Evolutionary conservation across 2,888 invertebrate genomes (phyloP), one percentile per base, ranked within the genome.

Genomic region (Synergus itoensis): DNA sequence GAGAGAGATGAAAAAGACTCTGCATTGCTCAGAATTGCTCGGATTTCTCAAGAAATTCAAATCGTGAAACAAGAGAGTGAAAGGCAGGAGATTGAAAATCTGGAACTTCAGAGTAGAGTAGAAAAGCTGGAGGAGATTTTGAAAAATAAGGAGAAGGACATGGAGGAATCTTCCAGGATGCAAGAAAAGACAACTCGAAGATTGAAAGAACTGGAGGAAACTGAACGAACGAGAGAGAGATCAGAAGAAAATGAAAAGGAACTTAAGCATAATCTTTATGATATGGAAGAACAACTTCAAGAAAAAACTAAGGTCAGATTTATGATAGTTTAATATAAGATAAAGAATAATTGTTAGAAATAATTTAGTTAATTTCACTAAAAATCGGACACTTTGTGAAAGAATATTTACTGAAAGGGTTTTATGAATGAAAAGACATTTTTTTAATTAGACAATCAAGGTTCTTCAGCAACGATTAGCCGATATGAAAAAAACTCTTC

Each of bases 401-500:
- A 28, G 2, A 28, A 2, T 28, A 28, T 28, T 28, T 28, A 28
- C 28, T 28, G 1, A 28, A 28, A 28, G 28, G 28, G 28, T 28
- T 28, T 2, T 28, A 28, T 28, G 1, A 28, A 28, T 28, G 28
- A 28, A 28, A 28, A 28, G 28, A 28, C 28, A 28, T 62, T 28
- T 77, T 14, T 4, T 40, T n/a, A 7, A 40, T 36, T 91, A 97
- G 97, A 96, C 95, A 92, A 96, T 98, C 86, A 97, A 97, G 93
- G 95, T 96, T 21, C 94, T 98, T 88, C 97, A 98, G 91, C 96
- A 98, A 92, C 95, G 98, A 86, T 93, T 98, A 91, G 94, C 95
- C 28, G 98, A 98, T 90, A 95, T 98, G 94, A 98, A 98, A 92
- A 98, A 98, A 92, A 97, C 98, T 0, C 93, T 98, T 77, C 98